Percentiles rank a stretch among this genome's conserved stretches.
Conservation (phyloP, 2,888 invertebrate genomes). For the Stegophylla sp. region DNA sequence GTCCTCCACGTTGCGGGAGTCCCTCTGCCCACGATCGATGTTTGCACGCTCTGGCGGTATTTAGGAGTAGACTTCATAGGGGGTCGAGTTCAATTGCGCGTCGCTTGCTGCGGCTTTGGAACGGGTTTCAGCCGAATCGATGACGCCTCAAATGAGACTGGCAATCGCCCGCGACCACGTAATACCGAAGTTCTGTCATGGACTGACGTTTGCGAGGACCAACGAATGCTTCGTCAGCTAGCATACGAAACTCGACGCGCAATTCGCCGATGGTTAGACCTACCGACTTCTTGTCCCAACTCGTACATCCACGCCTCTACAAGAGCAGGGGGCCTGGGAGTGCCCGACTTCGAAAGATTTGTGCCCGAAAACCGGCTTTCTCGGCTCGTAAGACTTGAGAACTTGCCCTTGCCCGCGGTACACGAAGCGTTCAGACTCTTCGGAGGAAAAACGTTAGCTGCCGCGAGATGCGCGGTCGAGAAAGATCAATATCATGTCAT, state of each 20-base stretch:
- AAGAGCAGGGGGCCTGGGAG: neutral
- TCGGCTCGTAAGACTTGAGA: neutral
- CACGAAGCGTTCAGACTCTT: neutral
- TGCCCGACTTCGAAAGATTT: neutral
- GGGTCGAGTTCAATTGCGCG: neutral
- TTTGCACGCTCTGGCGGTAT: neutral
- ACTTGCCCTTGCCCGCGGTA: neutral
- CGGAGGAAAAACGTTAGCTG: neutral
- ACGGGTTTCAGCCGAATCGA: neutral
- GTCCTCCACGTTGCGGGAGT: neutral
- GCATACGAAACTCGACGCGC: neutral
- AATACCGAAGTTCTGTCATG: neutral
- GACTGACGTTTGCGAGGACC: slow-evolving; percentile 1
- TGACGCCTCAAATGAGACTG: neutral
- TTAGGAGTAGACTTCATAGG: neutral
- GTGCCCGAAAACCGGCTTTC: fast-evolving
- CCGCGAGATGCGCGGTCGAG: neutral
- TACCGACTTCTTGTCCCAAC: slow-evolving; percentile 2
- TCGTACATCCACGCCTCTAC: slow-evolving; percentile 12
- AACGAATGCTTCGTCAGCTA: too few species aligned
- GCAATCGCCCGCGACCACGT: neutral
- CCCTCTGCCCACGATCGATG: neutral
- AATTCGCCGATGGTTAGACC: neutral
- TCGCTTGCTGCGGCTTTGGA: neutral
- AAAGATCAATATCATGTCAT: too few species aligned